These are phyloP conservation scores for Plutomurus gul DNA, from an alignment of 1,140 invertebrate species.

Conservation along the genomic window DNA sequence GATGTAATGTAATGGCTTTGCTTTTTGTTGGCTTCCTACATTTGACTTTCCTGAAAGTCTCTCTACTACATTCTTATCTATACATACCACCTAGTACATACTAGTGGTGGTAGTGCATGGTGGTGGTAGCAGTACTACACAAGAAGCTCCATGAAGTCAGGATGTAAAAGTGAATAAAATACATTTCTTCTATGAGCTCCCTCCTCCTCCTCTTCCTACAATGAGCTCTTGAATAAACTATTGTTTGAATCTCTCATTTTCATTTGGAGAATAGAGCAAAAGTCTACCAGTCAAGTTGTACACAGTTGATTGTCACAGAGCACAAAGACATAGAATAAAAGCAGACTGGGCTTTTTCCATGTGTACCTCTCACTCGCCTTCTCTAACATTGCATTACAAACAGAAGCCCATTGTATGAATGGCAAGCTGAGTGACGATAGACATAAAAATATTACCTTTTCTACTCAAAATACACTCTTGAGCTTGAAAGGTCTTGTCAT, in stretches of 20 bases:
- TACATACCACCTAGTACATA: too few relatives aligned
- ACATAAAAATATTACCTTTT: constrained; percentile 27
- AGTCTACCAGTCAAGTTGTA: not conserved
- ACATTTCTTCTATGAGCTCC: not conserved
- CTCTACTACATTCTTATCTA: too few relatives aligned
- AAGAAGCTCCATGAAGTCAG: too few relatives aligned
- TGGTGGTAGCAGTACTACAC: too few relatives aligned
- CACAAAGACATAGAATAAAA: not conserved
- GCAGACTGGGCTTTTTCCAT: not conserved
- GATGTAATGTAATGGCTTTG: not conserved
- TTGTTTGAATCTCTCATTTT: constrained; percentile 27
- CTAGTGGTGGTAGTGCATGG: too few relatives aligned
- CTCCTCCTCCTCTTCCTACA: not conserved
- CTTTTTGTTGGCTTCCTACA: not conserved
- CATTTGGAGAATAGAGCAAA: not conserved
- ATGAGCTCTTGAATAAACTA: not conserved
- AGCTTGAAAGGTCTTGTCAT: constrained; percentile 26
- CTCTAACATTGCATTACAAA: not conserved
- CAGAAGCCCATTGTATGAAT: constrained; percentile 15
- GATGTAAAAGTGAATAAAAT: not conserved
- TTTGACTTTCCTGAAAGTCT: not conserved
- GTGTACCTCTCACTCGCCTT: not conserved
- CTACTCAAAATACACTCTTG: not conserved
- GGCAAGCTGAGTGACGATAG: constrained; percentile 14
- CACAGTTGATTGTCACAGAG: not conserved